Evolutionary conservation across 2,888 invertebrate species (phyloP), one percentile per base, ranked within the genome.

Genomic region (Macrosiphum euphorbiae): DNA sequence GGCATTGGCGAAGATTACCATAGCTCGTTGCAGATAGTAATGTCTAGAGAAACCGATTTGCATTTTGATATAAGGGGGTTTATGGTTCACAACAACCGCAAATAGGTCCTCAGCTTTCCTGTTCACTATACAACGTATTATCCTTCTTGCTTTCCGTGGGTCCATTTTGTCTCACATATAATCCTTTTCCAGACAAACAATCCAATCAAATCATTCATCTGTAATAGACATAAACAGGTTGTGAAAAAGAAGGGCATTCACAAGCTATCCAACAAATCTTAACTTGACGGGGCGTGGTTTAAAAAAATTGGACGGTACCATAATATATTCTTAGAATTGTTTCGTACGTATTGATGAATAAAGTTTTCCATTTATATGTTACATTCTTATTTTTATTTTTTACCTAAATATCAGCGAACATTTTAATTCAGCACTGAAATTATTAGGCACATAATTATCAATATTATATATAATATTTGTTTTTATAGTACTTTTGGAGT

Each of bases 31-130:
- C 20, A 78, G 52, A 41, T 28, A 92, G 92, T 88, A 78, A 92
- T 55, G 88, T 78, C 50, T 88, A 84, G 55, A 84, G 78, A 88
- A 92, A 92, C 84, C 93, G 52, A 93, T 93, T 93, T 93, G 84
- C 93, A 85, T 93, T 89, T 93, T 58, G 89, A 89, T 90, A 52
- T 78, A 67, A 55, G 52, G 58, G 67, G 44, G 55, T 78, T 92
- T 89, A 88, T 44, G 52, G 92, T 28, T 87, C 50, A 52, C 41
- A 88, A 87, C 50, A 44, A 52, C 78, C 50, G n/a, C 41, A 41
- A 67, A 67, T 52, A 88, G 52, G 58, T 86, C 61, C 47, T 47
- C 35, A 3, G 58, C 35, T 35, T n/a, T 55, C 11, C 2, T n/a
- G 55, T 55, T 61, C 44, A 58, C 41, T 44, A 35, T 44, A 58